These are phyloP conservation scores for Paralinhomoeus sp. DNA, from an alignment of 2,888 invertebrate genomes.

Conservation along the genomic window DNA sequence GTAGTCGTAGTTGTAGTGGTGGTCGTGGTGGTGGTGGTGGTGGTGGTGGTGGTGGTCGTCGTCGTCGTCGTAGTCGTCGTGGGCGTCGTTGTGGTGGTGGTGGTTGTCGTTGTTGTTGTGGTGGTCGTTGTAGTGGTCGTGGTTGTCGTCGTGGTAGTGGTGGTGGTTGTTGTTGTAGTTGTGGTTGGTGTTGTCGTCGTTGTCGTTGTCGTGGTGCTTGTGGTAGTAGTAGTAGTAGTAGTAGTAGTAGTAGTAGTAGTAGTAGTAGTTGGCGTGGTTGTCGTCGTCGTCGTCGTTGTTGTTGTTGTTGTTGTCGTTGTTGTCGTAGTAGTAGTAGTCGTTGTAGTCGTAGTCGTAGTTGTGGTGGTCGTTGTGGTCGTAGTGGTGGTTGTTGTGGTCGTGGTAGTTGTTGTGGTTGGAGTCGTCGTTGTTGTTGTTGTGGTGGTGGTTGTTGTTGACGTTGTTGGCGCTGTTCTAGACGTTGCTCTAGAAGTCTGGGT, in stretches of 20 bases:
- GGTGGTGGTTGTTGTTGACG: too few species aligned
- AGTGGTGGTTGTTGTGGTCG: too few species aligned
- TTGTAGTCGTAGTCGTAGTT: too few species aligned
- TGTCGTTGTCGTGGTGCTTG: background rate
- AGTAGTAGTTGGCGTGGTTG: too few species aligned
- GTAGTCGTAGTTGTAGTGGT: background rate
- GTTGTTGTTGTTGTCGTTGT: too few species aligned
- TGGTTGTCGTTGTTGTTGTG: background rate
- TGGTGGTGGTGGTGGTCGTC: background rate
- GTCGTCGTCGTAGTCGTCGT: background rate
- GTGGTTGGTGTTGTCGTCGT: background rate
- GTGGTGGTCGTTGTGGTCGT: too few species aligned
- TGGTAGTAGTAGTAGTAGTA: too few species aligned
- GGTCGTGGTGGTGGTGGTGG: background rate
- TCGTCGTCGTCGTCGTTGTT: too few species aligned
- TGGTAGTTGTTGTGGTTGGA: too few species aligned
- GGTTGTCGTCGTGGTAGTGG: background rate
- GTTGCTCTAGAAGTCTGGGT: background rate
- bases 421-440: too few species aligned
- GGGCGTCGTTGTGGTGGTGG: background rate
- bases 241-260: too few species aligned
- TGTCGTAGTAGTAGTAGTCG: too few species aligned
- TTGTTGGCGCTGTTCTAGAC: background rate
- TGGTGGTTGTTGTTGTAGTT: background rate
- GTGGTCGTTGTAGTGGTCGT: background rate